Base-by-base conservation (phyloP, 2,888 invertebrate species). In the Drosophila kanekoi region DNA sequence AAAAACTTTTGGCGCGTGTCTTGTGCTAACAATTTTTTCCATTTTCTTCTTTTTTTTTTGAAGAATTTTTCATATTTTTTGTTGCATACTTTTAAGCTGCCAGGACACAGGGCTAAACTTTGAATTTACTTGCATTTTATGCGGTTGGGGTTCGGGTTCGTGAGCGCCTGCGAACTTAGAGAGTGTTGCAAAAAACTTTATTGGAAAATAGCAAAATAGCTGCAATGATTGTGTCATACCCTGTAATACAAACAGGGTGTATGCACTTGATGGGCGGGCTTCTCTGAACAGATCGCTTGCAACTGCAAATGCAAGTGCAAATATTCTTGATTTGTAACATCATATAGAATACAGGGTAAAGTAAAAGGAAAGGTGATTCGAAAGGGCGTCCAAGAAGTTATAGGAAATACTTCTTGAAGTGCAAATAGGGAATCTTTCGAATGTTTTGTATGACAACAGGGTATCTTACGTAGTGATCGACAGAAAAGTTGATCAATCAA, bases 61-160 rank as follows among this genome's bases (percentile, higher is more conserved):
- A 23, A 53, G 49, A 33, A 23, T 60, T 52, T 41, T 23, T 10
- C 2, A 2, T 6, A n/a, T 48, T 60, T 32, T 28, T 44, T 58
- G 32, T 57, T 51, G 72, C 68, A 68, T 72, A 72, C 65, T 81
- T 81, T 83, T 72, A 66, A 81, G 75, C 78, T 75, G 69, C 68
- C 70, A 74, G 57, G 47, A 68, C 53, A 65, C 53, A 69, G 43
- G 66, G 45, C 81, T 73, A 79, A 82, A 82, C 72, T 82, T 82
- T 69, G 58, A 83, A 86, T 86, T 86, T 83, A 81, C 83, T 83
- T 78, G 85, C 86, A 85, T 81, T 85, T 81, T 73, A 79, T 80
- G 33, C 14, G 48, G 32, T 4, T 14, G 33, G 20, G 14, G 40
- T 43, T 28, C 8, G 28, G 28, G 8, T 28, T 8, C 11, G 13